phyloP scores from a whole-genome alignment of 2,113 vertebrate genomes.

The Pelodiscus sinensis region DNA sequence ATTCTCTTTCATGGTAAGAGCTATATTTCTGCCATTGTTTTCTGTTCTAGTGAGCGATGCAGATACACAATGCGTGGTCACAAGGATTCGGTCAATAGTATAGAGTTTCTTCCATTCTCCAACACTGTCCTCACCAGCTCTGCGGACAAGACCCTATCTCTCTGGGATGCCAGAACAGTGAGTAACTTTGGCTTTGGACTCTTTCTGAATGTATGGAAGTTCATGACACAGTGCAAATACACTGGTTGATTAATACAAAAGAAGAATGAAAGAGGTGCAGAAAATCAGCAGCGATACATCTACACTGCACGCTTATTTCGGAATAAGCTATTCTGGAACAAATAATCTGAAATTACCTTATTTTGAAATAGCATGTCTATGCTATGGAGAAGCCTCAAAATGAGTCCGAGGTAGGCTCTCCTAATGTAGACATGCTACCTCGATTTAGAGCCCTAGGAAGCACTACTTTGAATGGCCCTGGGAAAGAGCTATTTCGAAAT shows the following conservation, averaged over 20 bases:
- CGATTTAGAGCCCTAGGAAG: too few relatives aligned
- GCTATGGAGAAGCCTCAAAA: too few relatives aligned
- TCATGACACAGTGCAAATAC: background rate
- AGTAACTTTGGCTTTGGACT: slow-evolving; percentile 15
- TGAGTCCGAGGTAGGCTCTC: too few relatives aligned
- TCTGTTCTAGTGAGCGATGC: slow-evolving; percentile 80
- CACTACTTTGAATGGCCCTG: too few relatives aligned
- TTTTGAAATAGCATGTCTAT: too few relatives aligned
- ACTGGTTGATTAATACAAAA: background rate
- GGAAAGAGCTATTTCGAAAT: too few relatives aligned
- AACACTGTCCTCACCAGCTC: slow-evolving; percentile 76
- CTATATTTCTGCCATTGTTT: background rate
- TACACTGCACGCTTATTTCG: too few relatives aligned
- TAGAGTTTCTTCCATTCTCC: slow-evolving; percentile 81
- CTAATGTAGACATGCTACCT: too few relatives aligned
- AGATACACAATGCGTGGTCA: slow-evolving; percentile 78
- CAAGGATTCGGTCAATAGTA: slow-evolving; percentile 81
- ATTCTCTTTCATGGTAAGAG: background rate
- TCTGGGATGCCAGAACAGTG: slow-evolving; percentile 80
- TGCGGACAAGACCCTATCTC: slow-evolving; percentile 76
- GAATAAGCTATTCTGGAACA: too few relatives aligned
- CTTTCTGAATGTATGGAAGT: background rate
- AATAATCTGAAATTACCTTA: too few relatives aligned
- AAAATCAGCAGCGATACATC: background rate
- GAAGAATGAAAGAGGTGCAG: background rate